These are phyloP conservation scores for Tillus elongatus DNA, from an alignment of 2,888 invertebrate species.

Conservation along the genomic window DNA sequence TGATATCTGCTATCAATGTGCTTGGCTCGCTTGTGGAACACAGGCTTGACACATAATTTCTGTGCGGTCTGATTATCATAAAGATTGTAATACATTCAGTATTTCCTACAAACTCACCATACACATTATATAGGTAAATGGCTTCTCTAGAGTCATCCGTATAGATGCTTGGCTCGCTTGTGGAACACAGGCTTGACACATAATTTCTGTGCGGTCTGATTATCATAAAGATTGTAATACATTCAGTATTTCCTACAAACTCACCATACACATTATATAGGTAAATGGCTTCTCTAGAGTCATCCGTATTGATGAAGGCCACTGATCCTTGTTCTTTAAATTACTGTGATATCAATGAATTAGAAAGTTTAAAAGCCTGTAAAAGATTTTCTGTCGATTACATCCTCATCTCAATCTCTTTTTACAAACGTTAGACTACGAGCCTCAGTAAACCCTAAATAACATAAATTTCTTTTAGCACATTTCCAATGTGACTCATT, in stretches of 20 bases:
- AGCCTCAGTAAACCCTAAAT: constrained; percentile 4
- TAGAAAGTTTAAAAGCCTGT: neutral
- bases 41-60: no score
- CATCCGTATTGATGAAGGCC: constrained; percentile 15
- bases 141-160: constrained; percentile 9
- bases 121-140: constrained; percentile 7
- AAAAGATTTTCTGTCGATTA: constrained; percentile 14
- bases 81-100: neutral
- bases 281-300: constrained; percentile 15
- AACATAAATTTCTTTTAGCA: constrained; percentile 16
- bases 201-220: no score
- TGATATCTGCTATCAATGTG: constrained; percentile 6
- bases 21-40: constrained; percentile 7
- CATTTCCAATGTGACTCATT: constrained; percentile 13
- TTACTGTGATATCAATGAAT: no score
- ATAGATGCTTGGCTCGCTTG: no score
- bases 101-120: neutral
- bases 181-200: no score
- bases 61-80: constrained; percentile 2
- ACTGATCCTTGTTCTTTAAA: constrained; percentile 17
- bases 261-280: no score
- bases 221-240: no score
- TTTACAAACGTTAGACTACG: neutral
- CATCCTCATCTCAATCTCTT: constrained; percentile 6
- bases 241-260: no score